Base-by-base conservation (phyloP, 2,113 vertebrate genomes). In the Aphyosemion australe region DNA sequence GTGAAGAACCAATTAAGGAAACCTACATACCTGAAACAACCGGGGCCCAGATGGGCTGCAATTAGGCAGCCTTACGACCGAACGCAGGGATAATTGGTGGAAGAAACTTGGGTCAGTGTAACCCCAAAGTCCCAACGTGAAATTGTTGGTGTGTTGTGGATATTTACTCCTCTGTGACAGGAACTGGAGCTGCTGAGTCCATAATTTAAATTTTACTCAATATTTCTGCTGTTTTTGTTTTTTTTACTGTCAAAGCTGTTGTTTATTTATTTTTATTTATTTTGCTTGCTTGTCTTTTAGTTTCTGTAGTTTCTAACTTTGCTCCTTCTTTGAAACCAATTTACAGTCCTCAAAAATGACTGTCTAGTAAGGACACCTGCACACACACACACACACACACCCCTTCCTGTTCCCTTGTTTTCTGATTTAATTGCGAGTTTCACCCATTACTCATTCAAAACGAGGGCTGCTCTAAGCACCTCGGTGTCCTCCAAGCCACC, bases 1-100 rank as follows among this genome's bases (percentile, higher is more conserved):
- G 50, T 63, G 73, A 53, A 71, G 68, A 83, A 77, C 85, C 83
- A 90, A 91, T 93, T 91, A 92, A 69, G 62, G 56, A 50, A 64
- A 49, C 34, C 26, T 26, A 26, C 26, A 26, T 65, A 61, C 74
- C 46, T 62, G 46, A 67, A 82, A 74, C 74, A 80, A 82, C 76
- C 15, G 48, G 70, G 69, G 69, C 67, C 72, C 72, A 56, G 60
- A 79, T 15, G 53, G 79, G 74, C 77, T 54, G 63, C 39, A 31
- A 68, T 63, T 46, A 32, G 55, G 60, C 67, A 66, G 55, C 48
- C 53, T 69, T 59, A 10, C 64, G 62, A 62, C 65, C 42, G 37
- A 48, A 42, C 72, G 52, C 26, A 32, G 58, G 56, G 74, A 74
- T 87, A 83, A 88, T 87, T 84, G 88, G 84, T 61, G 65, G 65